phyloP scores from a whole-genome alignment of 2,888 invertebrate genomes.

The Ctenicera cuprea region DNA sequence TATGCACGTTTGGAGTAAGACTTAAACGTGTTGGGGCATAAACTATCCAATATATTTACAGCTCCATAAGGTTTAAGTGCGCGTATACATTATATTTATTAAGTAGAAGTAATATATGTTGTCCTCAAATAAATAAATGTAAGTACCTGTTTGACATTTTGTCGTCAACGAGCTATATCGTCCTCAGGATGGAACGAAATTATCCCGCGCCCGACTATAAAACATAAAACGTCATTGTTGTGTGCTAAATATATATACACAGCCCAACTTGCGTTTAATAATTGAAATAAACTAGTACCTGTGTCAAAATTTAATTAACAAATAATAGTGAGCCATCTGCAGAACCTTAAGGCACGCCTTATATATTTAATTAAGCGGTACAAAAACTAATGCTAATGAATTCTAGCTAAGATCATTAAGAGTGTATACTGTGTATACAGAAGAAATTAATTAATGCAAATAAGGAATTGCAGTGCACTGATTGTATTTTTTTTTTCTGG shows the following conservation, averaged over 20 bases:
- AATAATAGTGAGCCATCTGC: constrained; percentile 12
- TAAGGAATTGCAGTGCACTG: no score
- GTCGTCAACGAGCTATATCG: constrained; percentile 31
- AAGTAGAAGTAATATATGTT: constrained; percentile 58
- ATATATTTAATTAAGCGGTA: neutral
- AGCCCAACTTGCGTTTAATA: no score
- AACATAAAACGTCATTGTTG: constrained; percentile 20
- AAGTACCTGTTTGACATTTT: constrained; percentile 49
- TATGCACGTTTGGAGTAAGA: constrained; percentile 41
- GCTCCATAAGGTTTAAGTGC: constrained; percentile 51
- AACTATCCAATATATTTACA: constrained; percentile 44
- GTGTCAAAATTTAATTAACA: neutral
- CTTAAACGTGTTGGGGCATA: constrained; percentile 48
- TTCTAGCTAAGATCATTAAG: no score
- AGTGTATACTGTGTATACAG: no score
- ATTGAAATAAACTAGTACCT: no score
- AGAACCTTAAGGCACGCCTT: neutral
- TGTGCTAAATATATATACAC: neutral
- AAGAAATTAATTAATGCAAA: no score
- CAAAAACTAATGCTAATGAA: neutral
- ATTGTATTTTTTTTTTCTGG: no score
- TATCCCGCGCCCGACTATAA: constrained; percentile 27
- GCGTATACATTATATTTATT: constrained; percentile 58
- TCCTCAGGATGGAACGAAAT: constrained; percentile 35
- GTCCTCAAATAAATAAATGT: constrained; percentile 40